A percentile compares a stretch with the other conserved stretches of the same genome.
These are phyloP conservation scores for Manacus vitellinus DNA, from an alignment of 2,113 vertebrate species.

Conservation along the genomic window DNA sequence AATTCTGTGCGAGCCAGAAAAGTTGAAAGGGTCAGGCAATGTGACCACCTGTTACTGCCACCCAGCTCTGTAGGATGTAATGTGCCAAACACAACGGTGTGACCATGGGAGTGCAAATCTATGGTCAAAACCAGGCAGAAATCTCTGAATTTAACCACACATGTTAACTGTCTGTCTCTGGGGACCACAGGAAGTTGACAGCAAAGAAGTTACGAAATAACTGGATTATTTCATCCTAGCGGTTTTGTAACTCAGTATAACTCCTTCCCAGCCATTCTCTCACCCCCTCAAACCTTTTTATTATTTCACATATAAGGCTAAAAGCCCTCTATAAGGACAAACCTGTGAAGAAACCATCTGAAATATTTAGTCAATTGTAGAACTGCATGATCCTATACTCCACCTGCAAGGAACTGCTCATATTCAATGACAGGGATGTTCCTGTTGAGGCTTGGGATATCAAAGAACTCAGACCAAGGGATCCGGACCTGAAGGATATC, in stretches of 20 bases:
- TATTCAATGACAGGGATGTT: conserved; percentile 94
- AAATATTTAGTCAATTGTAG: neutral
- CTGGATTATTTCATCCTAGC: neutral
- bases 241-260: neutral
- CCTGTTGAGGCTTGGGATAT: conserved; percentile 84
- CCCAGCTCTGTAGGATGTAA: neutral
- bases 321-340: neutral
- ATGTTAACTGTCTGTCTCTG: neutral
- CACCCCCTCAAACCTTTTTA: neutral
- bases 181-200: accelerated
- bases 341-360: neutral
- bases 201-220: neutral
- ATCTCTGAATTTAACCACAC: neutral
- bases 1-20: neutral
- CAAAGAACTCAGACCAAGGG: conserved; percentile 91
- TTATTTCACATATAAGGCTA: neutral
- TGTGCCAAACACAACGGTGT: neutral
- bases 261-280: neutral
- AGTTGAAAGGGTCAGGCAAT: neutral
- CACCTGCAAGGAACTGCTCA: conserved; percentile 93
- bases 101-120: neutral
- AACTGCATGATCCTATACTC: neutral
- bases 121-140: neutral
- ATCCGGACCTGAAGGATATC: conserved; percentile 88
- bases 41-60: neutral